phyloP scores from a whole-genome alignment of 2,113 vertebrate genomes.

The Promerops cafer region DNA sequence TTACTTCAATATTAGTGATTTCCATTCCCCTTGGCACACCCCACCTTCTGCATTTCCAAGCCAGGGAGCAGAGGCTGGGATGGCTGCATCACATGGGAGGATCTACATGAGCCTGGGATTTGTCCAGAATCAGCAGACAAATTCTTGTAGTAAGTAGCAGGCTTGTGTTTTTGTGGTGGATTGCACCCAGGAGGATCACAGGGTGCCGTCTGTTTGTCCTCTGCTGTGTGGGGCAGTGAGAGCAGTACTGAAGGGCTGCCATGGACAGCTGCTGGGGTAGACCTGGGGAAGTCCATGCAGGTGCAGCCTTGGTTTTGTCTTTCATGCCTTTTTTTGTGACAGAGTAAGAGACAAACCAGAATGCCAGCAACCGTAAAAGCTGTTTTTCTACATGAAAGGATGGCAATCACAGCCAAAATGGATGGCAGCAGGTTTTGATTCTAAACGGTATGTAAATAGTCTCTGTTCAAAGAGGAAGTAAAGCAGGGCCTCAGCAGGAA shows the following conservation, averaged over 20 bases:
- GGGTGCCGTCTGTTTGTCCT: background rate
- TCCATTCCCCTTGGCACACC: rapidly evolving
- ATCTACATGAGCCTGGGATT: background rate
- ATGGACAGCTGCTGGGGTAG: background rate
- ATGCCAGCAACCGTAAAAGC: background rate
- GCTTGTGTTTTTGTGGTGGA: background rate
- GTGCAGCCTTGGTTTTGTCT: background rate
- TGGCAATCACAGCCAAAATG: background rate
- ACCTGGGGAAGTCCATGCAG: background rate
- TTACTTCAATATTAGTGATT: background rate
- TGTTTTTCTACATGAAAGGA: background rate
- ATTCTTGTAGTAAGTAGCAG: background rate
- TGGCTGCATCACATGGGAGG: rapidly evolving
- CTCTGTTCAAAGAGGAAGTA: background rate
- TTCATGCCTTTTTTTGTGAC: background rate
- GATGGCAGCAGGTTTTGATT: rapidly evolving
- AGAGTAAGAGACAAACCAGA: background rate
- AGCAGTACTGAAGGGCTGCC: background rate
- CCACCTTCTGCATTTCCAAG: background rate
- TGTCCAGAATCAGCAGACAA: background rate
- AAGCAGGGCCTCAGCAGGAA: background rate
- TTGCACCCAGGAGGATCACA: background rate
- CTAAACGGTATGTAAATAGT: background rate
- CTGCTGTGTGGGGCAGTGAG: background rate
- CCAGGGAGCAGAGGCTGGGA: background rate